Evolutionary conservation across 1,140 invertebrate genomes (phyloP).

Genomic region (Acromyrmex heyeri): DNA sequence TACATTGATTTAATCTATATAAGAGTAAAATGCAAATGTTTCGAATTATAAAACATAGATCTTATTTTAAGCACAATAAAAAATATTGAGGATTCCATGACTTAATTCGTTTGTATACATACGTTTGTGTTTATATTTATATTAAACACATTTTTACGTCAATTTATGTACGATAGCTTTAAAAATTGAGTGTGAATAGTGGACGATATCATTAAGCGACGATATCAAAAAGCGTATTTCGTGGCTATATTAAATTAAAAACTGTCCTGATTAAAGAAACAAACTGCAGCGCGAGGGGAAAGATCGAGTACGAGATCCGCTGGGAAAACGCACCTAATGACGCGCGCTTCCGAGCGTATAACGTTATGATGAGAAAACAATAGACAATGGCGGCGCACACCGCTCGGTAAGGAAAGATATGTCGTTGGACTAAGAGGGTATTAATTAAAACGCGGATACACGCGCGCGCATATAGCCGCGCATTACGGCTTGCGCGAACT

Average conservation of each 20-base stretch:
- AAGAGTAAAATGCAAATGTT: too few relatives aligned
- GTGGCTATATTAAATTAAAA: constrained; percentile 34
- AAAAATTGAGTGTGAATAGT: neutral
- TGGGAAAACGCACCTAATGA: constrained; percentile 39
- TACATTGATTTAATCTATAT: too few relatives aligned
- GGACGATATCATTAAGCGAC: neutral
- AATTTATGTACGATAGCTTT: too few relatives aligned
- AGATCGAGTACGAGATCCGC: neutral
- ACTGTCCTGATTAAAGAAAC: neutral
- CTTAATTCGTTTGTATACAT: too few relatives aligned
- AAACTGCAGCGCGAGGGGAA: neutral
- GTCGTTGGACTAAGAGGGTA: constrained; percentile 55
- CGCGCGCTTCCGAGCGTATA: constrained; percentile 39
- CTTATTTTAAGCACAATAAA: too few relatives aligned
- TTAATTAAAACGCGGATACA: constrained; percentile 59
- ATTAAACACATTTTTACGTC: too few relatives aligned
- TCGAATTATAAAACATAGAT: too few relatives aligned
- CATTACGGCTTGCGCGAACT: constrained; percentile 50
- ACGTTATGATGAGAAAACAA: constrained; percentile 55
- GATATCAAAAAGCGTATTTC: neutral
- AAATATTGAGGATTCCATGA: too few relatives aligned
- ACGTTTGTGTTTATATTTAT: too few relatives aligned
- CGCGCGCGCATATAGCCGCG: neutral
- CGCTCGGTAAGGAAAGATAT: constrained; percentile 16
- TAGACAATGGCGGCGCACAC: constrained; percentile 42